phyloP scores from a whole-genome alignment of 53 echinoderm and acorn worm species.

The Patiria pectinifera region DNA sequence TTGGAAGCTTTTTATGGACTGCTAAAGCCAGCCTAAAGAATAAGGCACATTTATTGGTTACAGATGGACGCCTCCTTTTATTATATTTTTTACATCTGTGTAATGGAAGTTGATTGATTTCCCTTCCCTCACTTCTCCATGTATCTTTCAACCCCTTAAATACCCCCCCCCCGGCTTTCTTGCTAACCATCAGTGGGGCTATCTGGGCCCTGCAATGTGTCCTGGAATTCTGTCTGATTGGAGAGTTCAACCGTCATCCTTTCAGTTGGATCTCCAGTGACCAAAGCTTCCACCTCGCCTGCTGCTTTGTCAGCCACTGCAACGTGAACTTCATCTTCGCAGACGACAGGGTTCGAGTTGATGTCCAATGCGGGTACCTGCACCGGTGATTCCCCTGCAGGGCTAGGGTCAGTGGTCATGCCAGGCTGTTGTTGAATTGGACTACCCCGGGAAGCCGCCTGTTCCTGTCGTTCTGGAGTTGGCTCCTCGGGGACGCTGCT shows the following conservation, averaged over 20 bases:
- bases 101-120: too few relatives aligned
- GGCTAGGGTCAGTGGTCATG: not conserved
- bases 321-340: conserved; percentile 31
- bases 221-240: not conserved
- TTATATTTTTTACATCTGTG: not conserved
- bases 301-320: not conserved
- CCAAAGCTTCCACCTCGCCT: not conserved
- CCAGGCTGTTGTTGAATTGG: not conserved
- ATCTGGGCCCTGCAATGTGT: not conserved
- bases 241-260: not conserved
- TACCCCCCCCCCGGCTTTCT: not conserved
- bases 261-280: not conserved
- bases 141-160: not conserved
- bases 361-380: not conserved
- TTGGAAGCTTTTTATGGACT: too few relatives aligned
- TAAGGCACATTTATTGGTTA: not conserved
- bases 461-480: not conserved
- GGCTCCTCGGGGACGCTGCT: conserved; percentile 31
- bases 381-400: not conserved
- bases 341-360: conserved; percentile 18
- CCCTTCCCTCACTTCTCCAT: not conserved
- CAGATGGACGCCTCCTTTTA: not conserved
- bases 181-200: conserved; percentile 24
- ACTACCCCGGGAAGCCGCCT: not conserved
- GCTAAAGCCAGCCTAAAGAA: not conserved